phyloP scores from a whole-genome alignment of 2,113 vertebrate genomes.

The Lasiurus borealis region DNA sequence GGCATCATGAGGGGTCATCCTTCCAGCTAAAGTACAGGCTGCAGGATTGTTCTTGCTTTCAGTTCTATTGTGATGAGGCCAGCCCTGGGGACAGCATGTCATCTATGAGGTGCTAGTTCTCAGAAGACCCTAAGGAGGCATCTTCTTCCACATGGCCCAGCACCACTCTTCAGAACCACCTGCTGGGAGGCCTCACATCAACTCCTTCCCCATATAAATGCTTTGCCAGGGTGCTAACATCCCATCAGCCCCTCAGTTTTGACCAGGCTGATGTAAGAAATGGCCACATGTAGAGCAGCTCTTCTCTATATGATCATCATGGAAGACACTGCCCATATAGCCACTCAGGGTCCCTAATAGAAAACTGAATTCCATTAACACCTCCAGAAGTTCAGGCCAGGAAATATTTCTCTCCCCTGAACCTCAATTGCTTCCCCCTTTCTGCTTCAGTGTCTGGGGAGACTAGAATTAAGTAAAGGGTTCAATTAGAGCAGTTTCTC shows the following conservation, averaged over 20 bases:
- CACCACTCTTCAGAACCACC: background rate
- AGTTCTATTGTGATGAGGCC: background rate
- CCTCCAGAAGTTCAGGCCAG: background rate
- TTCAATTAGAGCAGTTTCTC: background rate
- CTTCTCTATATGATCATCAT: background rate
- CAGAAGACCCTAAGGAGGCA: background rate
- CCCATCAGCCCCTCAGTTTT: background rate
- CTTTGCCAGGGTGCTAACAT: too few relatives aligned
- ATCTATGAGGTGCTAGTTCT: background rate
- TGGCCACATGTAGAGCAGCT: fast-evolving
- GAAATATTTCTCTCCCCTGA: background rate
- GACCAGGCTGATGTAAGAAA: background rate
- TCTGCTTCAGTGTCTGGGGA: background rate
- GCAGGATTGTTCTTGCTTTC: background rate
- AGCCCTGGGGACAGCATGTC: too few relatives aligned
- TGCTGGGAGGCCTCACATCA: background rate
- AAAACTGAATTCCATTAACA: background rate
- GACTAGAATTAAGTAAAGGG: background rate
- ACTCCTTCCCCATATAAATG: background rate
- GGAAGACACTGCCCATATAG: background rate
- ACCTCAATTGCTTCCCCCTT: background rate
- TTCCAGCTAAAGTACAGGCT: background rate
- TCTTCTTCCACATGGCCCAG: background rate
- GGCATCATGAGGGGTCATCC: too few relatives aligned
- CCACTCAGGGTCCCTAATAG: background rate